These are phyloP conservation scores for Catharus bicknelli DNA, from an alignment of 2,113 vertebrate genomes.

Conservation along the genomic window DNA sequence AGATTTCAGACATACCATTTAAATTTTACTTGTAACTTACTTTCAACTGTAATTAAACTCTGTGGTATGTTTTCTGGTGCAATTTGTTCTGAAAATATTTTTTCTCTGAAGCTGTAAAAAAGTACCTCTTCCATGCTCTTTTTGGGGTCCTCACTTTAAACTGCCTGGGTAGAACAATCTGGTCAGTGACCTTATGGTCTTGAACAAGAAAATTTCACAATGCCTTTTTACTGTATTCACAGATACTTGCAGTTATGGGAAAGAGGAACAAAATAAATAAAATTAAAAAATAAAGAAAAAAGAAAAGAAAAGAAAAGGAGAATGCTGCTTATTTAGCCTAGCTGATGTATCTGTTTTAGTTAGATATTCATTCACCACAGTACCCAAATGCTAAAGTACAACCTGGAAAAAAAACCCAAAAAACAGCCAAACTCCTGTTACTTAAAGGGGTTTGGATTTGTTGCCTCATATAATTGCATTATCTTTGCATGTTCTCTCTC, in stretches of 20 bases:
- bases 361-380: not conserved
- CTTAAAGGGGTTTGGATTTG: not conserved
- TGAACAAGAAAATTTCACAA: not conserved
- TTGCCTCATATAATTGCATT: not conserved
- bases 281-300: rapidly evolving
- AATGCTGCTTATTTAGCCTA: not conserved
- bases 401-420: not conserved
- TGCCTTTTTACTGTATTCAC: not conserved
- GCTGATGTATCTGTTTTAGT: not conserved
- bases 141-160: not conserved
- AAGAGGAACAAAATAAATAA: not conserved
- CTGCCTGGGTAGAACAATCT: slow-evolving; percentile 8
- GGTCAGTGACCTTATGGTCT: not conserved
- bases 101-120: slow-evolving; percentile 35
- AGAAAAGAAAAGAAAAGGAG: not conserved
- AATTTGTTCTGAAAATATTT: slow-evolving; percentile 46
- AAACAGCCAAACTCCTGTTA: not conserved
- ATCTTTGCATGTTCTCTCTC: not conserved
- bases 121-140: not conserved
- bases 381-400: not conserved
- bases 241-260: not conserved
- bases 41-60: slow-evolving; percentile 20
- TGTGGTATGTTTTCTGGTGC: slow-evolving; percentile 9
- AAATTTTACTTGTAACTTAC: slow-evolving; percentile 45
- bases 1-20: slow-evolving; percentile 19